Conservation (phyloP, 37 sponge, comb jelly and placozoan species). For the Mnemiopsis leidyi region DNA sequence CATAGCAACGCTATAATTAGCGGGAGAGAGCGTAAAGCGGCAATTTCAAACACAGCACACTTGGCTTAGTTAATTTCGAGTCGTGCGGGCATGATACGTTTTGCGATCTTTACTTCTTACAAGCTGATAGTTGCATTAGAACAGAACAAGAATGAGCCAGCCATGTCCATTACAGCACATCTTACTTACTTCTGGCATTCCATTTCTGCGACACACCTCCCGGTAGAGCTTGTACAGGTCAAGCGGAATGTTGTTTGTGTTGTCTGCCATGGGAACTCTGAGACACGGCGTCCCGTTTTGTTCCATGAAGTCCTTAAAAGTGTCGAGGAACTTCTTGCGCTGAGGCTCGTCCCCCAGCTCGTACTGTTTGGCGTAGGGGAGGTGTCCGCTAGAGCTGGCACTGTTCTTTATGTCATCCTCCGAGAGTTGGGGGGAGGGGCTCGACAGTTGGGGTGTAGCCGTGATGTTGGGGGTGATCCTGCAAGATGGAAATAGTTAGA, state of each 20-base stretch:
- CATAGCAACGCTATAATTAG: neutral
- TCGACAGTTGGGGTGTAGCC: conserved; percentile 6
- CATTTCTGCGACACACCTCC: conserved; percentile 13
- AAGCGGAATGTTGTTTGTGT: conserved; percentile 20
- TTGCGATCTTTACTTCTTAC: neutral
- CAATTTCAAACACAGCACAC: conserved; percentile 40
- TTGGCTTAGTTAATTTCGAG: conserved; percentile 8
- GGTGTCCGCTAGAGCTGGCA: conserved; percentile 5
- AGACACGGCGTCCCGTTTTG: conserved; percentile 24
- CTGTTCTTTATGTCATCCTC: conserved; percentile 42
- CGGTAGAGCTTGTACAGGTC: conserved; percentile 51
- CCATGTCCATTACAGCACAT: too few relatives aligned
- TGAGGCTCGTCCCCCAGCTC: conserved; percentile 53
- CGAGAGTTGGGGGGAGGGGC: neutral
- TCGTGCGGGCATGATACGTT: neutral
- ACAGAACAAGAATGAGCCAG: too few relatives aligned
- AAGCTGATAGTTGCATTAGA: too few relatives aligned
- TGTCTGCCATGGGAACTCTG: conserved; percentile 34
- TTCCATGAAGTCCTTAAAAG: conserved; percentile 44
- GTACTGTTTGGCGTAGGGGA: conserved; percentile 34
- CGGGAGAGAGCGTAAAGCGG: conserved; percentile 55
- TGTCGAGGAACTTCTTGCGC: conserved; percentile 35
- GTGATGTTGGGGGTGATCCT: conserved; percentile 44
- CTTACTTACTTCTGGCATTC: conserved; percentile 37
- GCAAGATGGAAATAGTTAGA: too few relatives aligned